Base-by-base conservation (phyloP, 37 sponge, comb jelly and placozoan genomes). In the Tethya wilhelma region DNA sequence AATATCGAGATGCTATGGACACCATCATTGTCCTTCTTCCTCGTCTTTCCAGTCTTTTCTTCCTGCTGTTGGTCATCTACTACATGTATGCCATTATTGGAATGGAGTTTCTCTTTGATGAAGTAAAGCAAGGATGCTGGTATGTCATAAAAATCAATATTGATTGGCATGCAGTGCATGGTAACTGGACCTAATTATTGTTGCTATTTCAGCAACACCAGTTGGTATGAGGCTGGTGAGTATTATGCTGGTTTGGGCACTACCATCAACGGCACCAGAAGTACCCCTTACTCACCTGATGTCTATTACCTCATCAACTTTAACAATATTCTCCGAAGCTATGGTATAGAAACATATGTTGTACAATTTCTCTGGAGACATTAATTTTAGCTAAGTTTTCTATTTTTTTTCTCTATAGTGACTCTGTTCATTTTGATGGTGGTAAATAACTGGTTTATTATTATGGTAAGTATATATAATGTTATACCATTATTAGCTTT, bases 381-480 rank as follows among this genome's bases (percentile, higher is more conserved):
- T n/a, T n/a, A n/a, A n/a, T n/a, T n/a, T n/a, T n/a, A n/a, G n/a
- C n/a, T n/a, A n/a, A n/a, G n/a, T n/a, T n/a, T n/a, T n/a, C n/a
- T n/a, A n/a, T n/a, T n/a, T n/a, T n/a, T n/a, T n/a, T n/a, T n/a
- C n/a, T n/a, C n/a, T n/a, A n/a, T n/a, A 93, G 95, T 91, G 68
- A 89, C 87, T 17, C 79, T 95, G 44, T 95, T 88, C 78, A 84
- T 88, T 44, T 75, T 89, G 69, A 85, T 95, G 92, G 84, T 95
- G 37, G 86, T 91, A 55, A 95, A 95, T 60, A 91, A 95, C 79
- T 95, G 95, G 95, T 91, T 72, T 56, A 77, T 95, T 38, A 77
- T 82, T 32, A 95, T 95, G 95, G 94, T 89, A 53, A 78, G 84
- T 38, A 25, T 19, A 30, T n/a, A n/a, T n/a, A n/a, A n/a, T n/a